Percentiles rank a stretch among this genome's conserved stretches.
phyloP scores from a whole-genome alignment of 2,797 vertebrate species.

The Austrolebias charrua region DNA sequence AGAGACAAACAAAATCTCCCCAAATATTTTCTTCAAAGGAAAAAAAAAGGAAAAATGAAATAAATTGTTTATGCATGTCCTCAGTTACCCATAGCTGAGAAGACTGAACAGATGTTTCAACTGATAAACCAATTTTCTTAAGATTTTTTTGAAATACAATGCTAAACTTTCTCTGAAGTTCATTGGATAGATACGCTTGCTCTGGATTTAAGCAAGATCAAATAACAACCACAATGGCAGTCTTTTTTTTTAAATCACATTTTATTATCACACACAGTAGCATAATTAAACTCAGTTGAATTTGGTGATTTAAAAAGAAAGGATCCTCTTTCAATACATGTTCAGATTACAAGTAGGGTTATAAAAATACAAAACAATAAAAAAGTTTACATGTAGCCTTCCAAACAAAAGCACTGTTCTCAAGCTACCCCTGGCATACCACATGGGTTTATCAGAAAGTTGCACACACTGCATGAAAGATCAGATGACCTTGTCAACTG shows the following conservation, averaged over 20 bases:
- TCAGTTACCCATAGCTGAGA: neutral
- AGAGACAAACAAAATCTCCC: constrained; percentile 1
- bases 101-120: neutral
- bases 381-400: constrained; percentile 53
- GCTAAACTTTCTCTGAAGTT: constrained; percentile 1
- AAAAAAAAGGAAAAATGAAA: neutral
- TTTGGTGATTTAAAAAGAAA: constrained; percentile 32
- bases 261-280: no score
- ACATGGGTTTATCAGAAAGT: constrained; percentile 54
- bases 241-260: neutral
- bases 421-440: constrained; percentile 52
- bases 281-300: neutral
- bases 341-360: constrained; percentile 32
- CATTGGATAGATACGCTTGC: neutral
- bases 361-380: constrained; percentile 36
- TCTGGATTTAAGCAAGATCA: neutral
- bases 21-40: constrained; percentile 38
- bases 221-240: neutral
- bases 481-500: constrained; percentile 68
- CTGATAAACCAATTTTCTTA: constrained; percentile 21
- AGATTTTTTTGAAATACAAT: constrained; percentile 24
- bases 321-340: constrained; percentile 3
- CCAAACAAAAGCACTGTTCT: constrained; percentile 35
- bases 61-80: neutral
- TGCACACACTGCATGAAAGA: constrained; percentile 68